phyloP scores from a whole-genome alignment of 2,113 vertebrate species.

The Dunckerocampus dactyliophorus region DNA sequence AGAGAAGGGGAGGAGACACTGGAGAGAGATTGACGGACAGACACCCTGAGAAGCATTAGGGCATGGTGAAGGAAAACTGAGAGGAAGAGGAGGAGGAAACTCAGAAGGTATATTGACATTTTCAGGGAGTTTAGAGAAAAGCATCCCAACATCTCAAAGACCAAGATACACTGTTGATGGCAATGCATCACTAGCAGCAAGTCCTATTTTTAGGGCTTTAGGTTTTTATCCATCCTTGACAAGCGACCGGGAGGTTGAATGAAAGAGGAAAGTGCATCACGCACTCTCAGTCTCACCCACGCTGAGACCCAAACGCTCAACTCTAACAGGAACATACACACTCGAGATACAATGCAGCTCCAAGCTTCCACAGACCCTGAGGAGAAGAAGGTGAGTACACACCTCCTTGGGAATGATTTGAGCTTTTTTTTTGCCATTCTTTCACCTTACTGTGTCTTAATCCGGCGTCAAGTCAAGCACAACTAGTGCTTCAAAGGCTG shows the following conservation, averaged over 20 bases:
- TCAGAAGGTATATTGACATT: constrained; percentile 39
- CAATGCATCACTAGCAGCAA: constrained; percentile 33
- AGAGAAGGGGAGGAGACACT: constrained; percentile 48
- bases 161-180: constrained; percentile 13
- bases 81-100: constrained; percentile 31
- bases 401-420: constrained; percentile 5
- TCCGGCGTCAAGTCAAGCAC: constrained; percentile 19
- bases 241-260: constrained; percentile 47
- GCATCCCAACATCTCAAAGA: constrained; percentile 18
- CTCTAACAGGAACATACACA: constrained; percentile 26
- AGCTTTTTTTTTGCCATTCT: constrained; percentile 14
- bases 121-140: constrained; percentile 44
- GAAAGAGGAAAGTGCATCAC: constrained; percentile 50
- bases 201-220: constrained; percentile 13
- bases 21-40: constrained; percentile 34
- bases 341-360: constrained; percentile 61
- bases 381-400: constrained; percentile 61
- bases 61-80: constrained; percentile 31
- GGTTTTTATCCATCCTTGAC: constrained; percentile 38
- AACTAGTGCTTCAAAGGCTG: constrained; percentile 43
- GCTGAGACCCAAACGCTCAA: constrained; percentile 46
- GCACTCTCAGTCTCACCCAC: constrained; percentile 39
- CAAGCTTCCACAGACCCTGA: constrained; percentile 49
- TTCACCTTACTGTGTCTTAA: constrained; percentile 17
- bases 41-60: constrained; percentile 30